Conservation (phyloP, 2,113 vertebrate genomes). For the Clinocottus analis region DNA sequence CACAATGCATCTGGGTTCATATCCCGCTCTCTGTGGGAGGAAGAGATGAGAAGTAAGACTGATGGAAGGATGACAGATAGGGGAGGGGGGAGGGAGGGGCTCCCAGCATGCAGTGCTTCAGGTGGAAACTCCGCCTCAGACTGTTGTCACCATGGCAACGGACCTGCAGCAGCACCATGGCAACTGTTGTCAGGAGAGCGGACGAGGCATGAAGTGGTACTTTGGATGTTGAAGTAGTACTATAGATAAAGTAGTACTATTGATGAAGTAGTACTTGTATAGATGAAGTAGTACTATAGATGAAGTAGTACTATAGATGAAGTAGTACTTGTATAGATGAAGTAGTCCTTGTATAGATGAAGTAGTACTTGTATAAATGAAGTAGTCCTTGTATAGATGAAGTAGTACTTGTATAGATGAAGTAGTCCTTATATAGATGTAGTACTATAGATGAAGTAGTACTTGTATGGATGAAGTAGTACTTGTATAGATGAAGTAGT, state of each 20-base stretch:
- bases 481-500: too few relatives aligned
- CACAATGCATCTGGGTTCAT: slow-evolving; percentile 67
- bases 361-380: not conserved
- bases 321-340: too few relatives aligned
- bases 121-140: slow-evolving; percentile 43
- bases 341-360: not conserved
- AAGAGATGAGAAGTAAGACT: slow-evolving; percentile 34
- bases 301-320: too few relatives aligned
- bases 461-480: too few relatives aligned
- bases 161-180: slow-evolving; percentile 38
- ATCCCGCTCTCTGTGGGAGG: slow-evolving; percentile 58
- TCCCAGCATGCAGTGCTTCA: slow-evolving; percentile 41
- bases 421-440: too few relatives aligned
- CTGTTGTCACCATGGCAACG: slow-evolving; percentile 44
- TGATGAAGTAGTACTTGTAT: too few relatives aligned
- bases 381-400: accelerated
- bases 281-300: too few relatives aligned
- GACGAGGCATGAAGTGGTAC: not conserved
- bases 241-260: too few relatives aligned
- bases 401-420: not conserved
- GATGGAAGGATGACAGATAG: slow-evolving; percentile 41
- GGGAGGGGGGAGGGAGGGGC: slow-evolving; percentile 7
- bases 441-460: too few relatives aligned
- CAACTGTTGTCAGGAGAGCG: slow-evolving; percentile 26
- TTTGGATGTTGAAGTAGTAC: not conserved